Percentiles rank a stretch among this genome's conserved stretches.
These are phyloP conservation scores for Mionectes olivaceus DNA, from an alignment of 2,797 vertebrate genomes.

Conservation along the genomic window DNA sequence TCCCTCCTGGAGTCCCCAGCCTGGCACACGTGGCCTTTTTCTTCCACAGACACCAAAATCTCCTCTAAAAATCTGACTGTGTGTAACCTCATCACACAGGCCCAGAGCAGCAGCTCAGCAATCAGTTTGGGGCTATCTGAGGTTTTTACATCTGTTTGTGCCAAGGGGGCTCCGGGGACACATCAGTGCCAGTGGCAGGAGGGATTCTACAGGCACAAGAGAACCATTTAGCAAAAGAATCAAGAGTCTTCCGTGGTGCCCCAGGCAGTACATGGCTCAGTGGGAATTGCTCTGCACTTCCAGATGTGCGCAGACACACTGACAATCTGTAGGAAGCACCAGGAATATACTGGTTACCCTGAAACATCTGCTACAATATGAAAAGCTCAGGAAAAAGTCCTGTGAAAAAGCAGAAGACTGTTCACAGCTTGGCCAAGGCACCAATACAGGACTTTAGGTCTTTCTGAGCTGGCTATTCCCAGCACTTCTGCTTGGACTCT, in stretches of 20 bases:
- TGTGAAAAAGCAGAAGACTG: background rate
- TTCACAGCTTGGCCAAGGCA: background rate
- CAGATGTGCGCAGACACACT: background rate
- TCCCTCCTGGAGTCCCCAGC: background rate
- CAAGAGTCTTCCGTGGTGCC: slow-evolving; percentile 26
- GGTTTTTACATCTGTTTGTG: slow-evolving; percentile 1
- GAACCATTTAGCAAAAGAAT: slow-evolving; percentile 24
- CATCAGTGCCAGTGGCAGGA: slow-evolving; percentile 21
- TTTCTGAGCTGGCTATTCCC: background rate
- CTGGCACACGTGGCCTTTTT: background rate
- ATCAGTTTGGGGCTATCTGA: background rate
- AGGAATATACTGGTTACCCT: background rate
- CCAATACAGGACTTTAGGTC: background rate
- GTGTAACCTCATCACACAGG: fast-evolving
- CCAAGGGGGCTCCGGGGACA: slow-evolving; percentile 21
- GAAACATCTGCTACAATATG: background rate
- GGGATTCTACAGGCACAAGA: background rate
- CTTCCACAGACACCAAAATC: background rate
- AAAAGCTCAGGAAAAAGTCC: background rate
- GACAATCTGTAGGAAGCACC: background rate
- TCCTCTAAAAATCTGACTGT: background rate
- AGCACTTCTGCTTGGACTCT: background rate
- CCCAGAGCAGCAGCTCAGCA: background rate
- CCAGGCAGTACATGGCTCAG: background rate
- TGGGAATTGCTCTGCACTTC: background rate